Base-by-base conservation (phyloP, 2,797 vertebrate genomes). In the Peromyscus melanophrys region DNA sequence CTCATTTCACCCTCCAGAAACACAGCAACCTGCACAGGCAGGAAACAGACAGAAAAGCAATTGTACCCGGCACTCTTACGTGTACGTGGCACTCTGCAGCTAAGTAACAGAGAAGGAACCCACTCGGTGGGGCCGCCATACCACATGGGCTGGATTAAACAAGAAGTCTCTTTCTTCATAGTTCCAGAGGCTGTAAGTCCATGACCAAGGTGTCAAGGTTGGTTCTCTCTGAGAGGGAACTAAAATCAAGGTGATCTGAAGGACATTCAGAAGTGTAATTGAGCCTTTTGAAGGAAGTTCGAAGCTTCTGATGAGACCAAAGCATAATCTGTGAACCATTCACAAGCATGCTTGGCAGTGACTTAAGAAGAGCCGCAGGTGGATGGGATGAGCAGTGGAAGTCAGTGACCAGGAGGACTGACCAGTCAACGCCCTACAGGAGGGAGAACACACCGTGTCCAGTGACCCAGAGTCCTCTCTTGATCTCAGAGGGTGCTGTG, bases 371-470 rank as follows among this genome's bases (percentile, higher is more conserved):
- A 25, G 4, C 91, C 43, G 8, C 25, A 90, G 76, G 71, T 59
- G 6, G 0, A 8, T 34, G 75, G 61, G 81, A 69, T 37, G 14
- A 46, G 52, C n/a, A n/a, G 27, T 31, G 52, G 69, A 83, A 23
- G 73, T 95, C 83, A 91, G 80, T 86, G 17, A 77, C 40, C 40
- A 3, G 40, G 25, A 6, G n/a, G 63, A 61, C 4, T 52, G 61
- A 91, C 49, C n/a, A 52, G 71, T 55, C 92, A 87, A 13, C 80
- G 94, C 86, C 73, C 46, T 92, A 82, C 46, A 95, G 19, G 69
- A 97, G 81, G 89, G 84, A 13, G 49, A 86, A 86, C 37, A 43
- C 77, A 27, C 9, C 5, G 0, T 25, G 31, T 43, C 65, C 6
- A 78, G 13, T 19, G 43, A 55, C 4, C 25, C 12, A 4, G 25